Base-by-base conservation (phyloP, 2,797 vertebrate species). In the Mormyrus hasselquistii region DNA sequence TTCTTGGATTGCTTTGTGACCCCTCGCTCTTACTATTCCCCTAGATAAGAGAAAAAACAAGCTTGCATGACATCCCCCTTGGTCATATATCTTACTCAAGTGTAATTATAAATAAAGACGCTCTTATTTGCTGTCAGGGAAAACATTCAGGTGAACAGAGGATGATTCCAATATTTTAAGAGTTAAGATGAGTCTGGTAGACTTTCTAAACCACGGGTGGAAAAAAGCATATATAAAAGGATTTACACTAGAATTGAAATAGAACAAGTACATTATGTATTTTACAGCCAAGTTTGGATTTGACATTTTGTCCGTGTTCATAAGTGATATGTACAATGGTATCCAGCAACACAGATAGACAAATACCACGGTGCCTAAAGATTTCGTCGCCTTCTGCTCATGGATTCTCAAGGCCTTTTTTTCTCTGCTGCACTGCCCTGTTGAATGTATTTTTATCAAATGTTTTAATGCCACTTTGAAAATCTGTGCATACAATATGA, bases 211-310 rank as follows among this genome's bases (percentile, higher is more conserved):
- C 93, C 94, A 94, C 3, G 93, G 93, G 49, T 94, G 94, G 83
- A 94, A 93, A 38, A 94, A 90, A 0, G 92, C 93, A 89, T 95
- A 95, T 73, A 95, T 94, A 0, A 95, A 91, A 47, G 94, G 94
- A 76, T 95, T 94, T 86, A 94, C 85, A 22, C 92, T 90, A 22
- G 94, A 94, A 89, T 95, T 94, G 2, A 94, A 91, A 87, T 94
- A 94, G 6, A 92, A 92, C 10, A 95, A 89, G 93, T 94, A 95
- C n/a, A 91, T 57, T 89, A 93, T 93, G 6, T 89, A 82, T 16
- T 94, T 94, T 90, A 91, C 93, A 2, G 93, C n/a, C 0, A 90
- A 90, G 14, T 10, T 49, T 34, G 92, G 92, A 38, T 92, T 94
- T 38, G 90, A 91, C 83, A 73, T 73, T 73, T 73, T 73, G 25